A percentile compares a stretch with the other conserved stretches of the same genome.
These are phyloP conservation scores for Brachynemurus nebulosus DNA, from an alignment of 2,888 invertebrate species.

Conservation along the genomic window DNA sequence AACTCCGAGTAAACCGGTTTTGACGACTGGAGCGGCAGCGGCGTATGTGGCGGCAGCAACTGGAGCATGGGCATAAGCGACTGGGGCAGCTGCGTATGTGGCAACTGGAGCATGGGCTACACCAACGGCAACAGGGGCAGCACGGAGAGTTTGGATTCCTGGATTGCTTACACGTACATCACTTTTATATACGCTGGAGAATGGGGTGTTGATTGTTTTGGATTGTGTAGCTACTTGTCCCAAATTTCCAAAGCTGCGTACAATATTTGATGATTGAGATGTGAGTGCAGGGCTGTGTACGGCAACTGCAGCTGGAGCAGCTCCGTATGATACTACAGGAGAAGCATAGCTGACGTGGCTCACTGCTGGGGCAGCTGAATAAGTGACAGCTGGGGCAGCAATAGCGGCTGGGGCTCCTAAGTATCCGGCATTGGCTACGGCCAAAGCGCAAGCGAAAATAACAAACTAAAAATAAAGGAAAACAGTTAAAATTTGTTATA, in stretches of 20 bases:
- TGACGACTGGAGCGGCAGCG: constrained; percentile 26
- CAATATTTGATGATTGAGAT: constrained; percentile 43
- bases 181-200: constrained; percentile 54
- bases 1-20: constrained; percentile 40
- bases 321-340: constrained; percentile 20
- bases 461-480: constrained; percentile 29
- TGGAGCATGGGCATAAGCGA: constrained; percentile 26
- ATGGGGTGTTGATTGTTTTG: constrained; percentile 57
- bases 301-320: constrained; percentile 30
- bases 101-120: constrained; percentile 7
- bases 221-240: constrained; percentile 55
- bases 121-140: constrained; percentile 11
- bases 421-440: constrained; percentile 43
- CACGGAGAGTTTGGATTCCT: constrained; percentile 29
- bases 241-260: constrained; percentile 49
- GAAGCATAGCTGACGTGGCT: constrained; percentile 31
- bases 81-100: constrained; percentile 12
- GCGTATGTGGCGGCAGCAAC: constrained; percentile 21
- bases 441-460: constrained; percentile 39
- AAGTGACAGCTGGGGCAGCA: constrained; percentile 42
- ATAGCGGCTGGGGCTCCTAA: constrained; percentile 31
- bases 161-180: constrained; percentile 59
- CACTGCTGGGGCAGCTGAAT: constrained; percentile 44
- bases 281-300: constrained; percentile 38
- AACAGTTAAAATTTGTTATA: too few relatives aligned